Percentiles rank a stretch among this genome's conserved stretches.
Evolutionary conservation across 2,888 invertebrate species (phyloP).

Genomic region (Hymenopus coronatus): DNA sequence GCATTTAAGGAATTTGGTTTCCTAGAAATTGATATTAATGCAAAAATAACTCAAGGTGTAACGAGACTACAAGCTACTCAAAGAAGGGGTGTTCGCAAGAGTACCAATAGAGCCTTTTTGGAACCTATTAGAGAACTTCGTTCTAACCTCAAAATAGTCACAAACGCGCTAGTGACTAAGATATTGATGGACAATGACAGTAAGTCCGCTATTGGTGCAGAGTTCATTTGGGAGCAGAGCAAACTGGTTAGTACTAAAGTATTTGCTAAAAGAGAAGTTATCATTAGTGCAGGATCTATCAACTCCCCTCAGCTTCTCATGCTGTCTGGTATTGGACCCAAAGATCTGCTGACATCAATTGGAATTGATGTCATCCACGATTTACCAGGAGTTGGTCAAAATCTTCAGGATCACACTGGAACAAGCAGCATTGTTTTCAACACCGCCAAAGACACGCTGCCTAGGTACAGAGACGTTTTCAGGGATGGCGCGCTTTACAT

Average conservation of each 20-base stretch:
- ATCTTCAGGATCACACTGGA: conserved; percentile 58
- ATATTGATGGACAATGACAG: conserved; percentile 50
- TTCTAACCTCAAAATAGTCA: conserved; percentile 37
- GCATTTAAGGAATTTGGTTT: conserved; percentile 46
- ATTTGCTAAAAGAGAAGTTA: conserved; percentile 79
- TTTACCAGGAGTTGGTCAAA: conserved; percentile 72
- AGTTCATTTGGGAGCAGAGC: conserved; percentile 71
- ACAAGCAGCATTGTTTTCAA: neutral
- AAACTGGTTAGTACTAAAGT: conserved; percentile 57
- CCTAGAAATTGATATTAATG: conserved; percentile 33
- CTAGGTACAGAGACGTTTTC: neutral
- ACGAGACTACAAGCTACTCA: conserved; percentile 36
- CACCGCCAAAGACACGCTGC: neutral
- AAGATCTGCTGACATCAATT: conserved; percentile 66
- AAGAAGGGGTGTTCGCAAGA: conserved; percentile 40
- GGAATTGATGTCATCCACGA: conserved; percentile 78
- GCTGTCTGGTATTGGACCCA: conserved; percentile 84
- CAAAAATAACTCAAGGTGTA: conserved; percentile 44
- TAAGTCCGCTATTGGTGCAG: conserved; percentile 74
- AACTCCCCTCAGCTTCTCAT: conserved; percentile 92
- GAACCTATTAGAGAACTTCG: conserved; percentile 36
- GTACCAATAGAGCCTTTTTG: conserved; percentile 56
- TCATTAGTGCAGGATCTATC: conserved; percentile 79
- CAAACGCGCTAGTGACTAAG: conserved; percentile 52
- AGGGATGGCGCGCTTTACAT: neutral